Conservation (phyloP, 1,140 invertebrate species). For the Paracyclopina nana region DNA sequence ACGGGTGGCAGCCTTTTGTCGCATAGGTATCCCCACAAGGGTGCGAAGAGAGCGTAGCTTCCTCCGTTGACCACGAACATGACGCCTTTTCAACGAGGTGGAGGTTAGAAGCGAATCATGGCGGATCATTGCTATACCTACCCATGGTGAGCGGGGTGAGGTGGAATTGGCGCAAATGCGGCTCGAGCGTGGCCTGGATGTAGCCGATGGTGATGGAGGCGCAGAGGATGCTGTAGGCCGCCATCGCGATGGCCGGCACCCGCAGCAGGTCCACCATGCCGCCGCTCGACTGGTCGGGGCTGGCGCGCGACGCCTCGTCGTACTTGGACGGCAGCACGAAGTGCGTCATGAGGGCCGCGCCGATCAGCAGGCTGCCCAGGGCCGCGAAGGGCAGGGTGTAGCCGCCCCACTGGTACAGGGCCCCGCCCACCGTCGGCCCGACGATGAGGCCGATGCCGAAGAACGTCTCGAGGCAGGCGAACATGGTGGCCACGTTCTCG, state of each 20-base stretch:
- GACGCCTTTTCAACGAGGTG: slow-evolving; percentile 22
- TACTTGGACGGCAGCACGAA: slow-evolving; percentile 43
- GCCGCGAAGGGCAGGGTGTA: slow-evolving; percentile 68
- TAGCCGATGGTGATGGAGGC: slow-evolving; percentile 62
- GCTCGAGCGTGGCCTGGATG: slow-evolving; percentile 54
- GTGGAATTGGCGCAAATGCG: slow-evolving; percentile 49
- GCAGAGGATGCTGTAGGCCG: slow-evolving; percentile 21
- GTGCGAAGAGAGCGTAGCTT: slow-evolving; percentile 56
- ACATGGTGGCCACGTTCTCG: slow-evolving; percentile 64
- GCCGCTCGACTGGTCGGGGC: slow-evolving; percentile 17
- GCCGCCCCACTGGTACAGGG: slow-evolving; percentile 54
- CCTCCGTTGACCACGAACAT: slow-evolving; percentile 75
- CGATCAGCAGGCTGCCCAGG: slow-evolving; percentile 50
- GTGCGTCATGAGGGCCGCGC: slow-evolving; percentile 48
- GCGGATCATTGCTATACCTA: neutral
- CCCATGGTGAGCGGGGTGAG: slow-evolving; percentile 51
- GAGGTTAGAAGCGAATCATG: neutral
- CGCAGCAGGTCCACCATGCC: slow-evolving; percentile 21
- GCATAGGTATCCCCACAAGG: slow-evolving; percentile 55
- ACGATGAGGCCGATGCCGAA: slow-evolving; percentile 69
- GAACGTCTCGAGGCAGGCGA: slow-evolving; percentile 70
- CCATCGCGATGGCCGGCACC: slow-evolving; percentile 24
- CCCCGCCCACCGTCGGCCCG: slow-evolving; percentile 61
- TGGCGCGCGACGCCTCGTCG: slow-evolving; percentile 26
- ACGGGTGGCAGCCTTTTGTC: slow-evolving; percentile 44